Conservation (phyloP, 2,797 vertebrate species). For the Gallirallus australis region DNA sequence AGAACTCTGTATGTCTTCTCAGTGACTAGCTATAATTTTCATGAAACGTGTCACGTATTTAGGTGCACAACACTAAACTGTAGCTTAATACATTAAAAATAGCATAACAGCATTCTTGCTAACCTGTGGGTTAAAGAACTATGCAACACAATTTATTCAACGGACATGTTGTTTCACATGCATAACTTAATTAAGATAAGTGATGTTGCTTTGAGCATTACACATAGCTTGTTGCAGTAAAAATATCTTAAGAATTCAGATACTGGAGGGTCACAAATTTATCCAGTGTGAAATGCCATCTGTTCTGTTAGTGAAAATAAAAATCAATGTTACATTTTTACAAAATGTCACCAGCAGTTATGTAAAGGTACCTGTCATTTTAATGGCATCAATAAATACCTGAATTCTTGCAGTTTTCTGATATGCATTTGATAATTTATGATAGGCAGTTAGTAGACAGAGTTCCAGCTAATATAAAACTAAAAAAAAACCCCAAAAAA, state of each 20-base stretch:
- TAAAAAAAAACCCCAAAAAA: no score
- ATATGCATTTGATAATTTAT: not conserved
- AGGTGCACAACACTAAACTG: not conserved
- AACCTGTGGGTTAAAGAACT: not conserved
- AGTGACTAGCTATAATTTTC: not conserved
- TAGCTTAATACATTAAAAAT: not conserved
- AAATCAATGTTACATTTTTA: not conserved
- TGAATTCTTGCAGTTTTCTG: not conserved
- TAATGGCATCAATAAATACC: not conserved
- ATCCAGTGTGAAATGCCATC: not conserved
- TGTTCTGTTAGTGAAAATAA: not conserved
- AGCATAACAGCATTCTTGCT: not conserved
- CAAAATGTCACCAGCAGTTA: not conserved
- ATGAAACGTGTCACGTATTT: not conserved
- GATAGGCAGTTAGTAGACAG: not conserved
- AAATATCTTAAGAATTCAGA: not conserved
- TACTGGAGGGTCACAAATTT: not conserved
- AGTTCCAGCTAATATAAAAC: not conserved
- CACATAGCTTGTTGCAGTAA: not conserved
- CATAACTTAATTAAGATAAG: not conserved
- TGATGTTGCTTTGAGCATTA: not conserved
- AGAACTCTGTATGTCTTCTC: not conserved
- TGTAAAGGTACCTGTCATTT: not conserved
- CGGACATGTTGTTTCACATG: not conserved
- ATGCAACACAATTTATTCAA: not conserved